Base-by-base conservation (phyloP, 1,140 invertebrate species). In the Heliconius nattereri region DNA sequence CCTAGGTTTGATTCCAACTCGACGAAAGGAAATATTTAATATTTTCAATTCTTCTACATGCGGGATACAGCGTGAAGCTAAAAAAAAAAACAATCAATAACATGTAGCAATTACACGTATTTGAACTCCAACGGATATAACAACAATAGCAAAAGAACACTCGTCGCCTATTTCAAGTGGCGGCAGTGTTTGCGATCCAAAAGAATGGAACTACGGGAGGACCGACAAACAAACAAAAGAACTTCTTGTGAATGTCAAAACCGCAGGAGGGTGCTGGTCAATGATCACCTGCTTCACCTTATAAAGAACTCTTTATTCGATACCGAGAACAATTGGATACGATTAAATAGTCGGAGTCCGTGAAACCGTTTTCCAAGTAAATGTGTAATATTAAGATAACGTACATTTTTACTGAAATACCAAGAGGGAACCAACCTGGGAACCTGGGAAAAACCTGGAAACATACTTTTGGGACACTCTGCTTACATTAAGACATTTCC, bases 191-290 rank as follows among this genome's bases (percentile, higher is more conserved):
- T 72, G 76, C 35, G 23, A 70, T 71, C 57, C 26, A 70, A 81
- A 45, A 72, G 75, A 78, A 81, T 78, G 73, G 35, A 78, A 3
- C 26, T 49, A 71, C 71, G 20, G 20, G 35, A 78, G 72, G 40
- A 78, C 79, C 80, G 80, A 78, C 80, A 81, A 78, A 77, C 72
- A 81, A 81, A 81, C 76, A 78, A 81, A 75, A 73, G 73, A 78
- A 37, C 16, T 74, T 45, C 35, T 35, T 52, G 32, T 85, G 84
- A 84, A 85, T 85, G 80, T 81, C 79, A 82, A 81, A 84, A 84
- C 84, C 79, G 70, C 78, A 82, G 83, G 82, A 85, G 84, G 82
- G 82, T 76, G 79, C 79, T 74, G 78, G 80, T 80, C 77, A 82
- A 54, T 79, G 81, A 83, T 83, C 76, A 83, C 70, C 78, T 78